Evolutionary conservation across 2,113 vertebrate species (phyloP), one percentile per base, ranked within the genome.

Genomic region (Hassar affinis): DNA sequence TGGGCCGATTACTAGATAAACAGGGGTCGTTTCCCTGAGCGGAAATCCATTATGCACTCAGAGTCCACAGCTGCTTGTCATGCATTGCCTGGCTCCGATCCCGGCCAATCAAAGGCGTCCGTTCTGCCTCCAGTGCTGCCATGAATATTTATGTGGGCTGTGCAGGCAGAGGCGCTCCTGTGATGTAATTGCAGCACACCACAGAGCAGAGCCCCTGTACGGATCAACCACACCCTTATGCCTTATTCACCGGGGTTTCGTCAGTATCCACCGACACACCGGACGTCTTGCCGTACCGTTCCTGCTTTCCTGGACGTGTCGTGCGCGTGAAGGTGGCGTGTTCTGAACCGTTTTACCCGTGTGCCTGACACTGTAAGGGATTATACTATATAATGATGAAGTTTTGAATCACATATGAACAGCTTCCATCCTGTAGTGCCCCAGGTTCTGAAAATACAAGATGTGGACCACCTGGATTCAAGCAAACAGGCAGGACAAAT

Each of bases 101-200:
- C 84, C 74, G n/a, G 79, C 80, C 71, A 91, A 92, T 92, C 92
- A 92, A 92, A 93, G 91, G 90, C 90, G 87, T 89, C 87, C 87
- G 88, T 87, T 89, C 90, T 89, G 90, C 90, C 90, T 89, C 89
- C 85, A 89, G 90, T 90, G 82, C 78, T 59, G 57, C 69, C 86
- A 91, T 94, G 90, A 92, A 93, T 93, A 93, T 93, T 90, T 90
- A 93, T 93, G 91, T 90, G 74, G 83, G 85, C 56, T 6, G 89
- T 90, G 87, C 86, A 82, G 85, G 88, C 57, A 62, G 66, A 51
- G 47, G 49, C 25, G 49, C 78, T 88, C n/a, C 92, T 91, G 89
- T 94, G 91, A 94, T 94, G 93, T 91, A 93, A 92, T 91, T 91
- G 92, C 90, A 59, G 90, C 80, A 87, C 80, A 88, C 78, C 25